These are phyloP conservation scores for Exaiptasia diaphana DNA, from an alignment of 64 coral and sea anemone genomes.

Conservation along the genomic window DNA sequence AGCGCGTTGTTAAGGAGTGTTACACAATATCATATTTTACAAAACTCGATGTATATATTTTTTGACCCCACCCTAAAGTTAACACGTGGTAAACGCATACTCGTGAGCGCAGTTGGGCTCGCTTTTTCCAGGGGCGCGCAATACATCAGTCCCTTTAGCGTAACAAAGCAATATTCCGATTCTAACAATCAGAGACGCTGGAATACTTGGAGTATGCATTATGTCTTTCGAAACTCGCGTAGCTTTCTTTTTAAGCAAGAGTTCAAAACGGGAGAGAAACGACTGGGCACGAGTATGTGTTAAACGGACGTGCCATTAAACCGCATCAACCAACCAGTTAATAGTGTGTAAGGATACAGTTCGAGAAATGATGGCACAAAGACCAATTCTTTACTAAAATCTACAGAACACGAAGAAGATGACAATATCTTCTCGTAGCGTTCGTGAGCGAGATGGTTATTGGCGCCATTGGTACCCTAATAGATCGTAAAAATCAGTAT, in stretches of 20 bases:
- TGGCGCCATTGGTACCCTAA: slow-evolving; percentile 53
- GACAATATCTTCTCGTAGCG: slow-evolving; percentile 54
- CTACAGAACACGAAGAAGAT: slow-evolving; percentile 37
- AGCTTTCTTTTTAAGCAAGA: background rate
- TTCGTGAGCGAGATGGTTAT: slow-evolving; percentile 22
- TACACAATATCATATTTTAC: no score
- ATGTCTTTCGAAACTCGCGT: background rate
- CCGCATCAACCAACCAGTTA: background rate
- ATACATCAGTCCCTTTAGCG: background rate
- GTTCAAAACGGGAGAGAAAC: background rate
- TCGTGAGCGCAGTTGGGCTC: no score
- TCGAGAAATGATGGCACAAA: slow-evolving; percentile 55
- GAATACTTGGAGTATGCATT: background rate
- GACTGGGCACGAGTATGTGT: background rate
- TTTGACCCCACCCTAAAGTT: no score
- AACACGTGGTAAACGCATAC: no score
- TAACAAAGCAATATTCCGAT: background rate
- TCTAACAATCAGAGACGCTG: background rate
- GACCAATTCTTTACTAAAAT: slow-evolving; percentile 38
- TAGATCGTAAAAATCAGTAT: background rate
- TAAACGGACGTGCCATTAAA: background rate
- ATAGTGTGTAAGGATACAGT: slow-evolving; percentile 47
- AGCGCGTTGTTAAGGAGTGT: background rate
- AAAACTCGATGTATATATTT: no score
- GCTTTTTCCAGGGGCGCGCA: no score